These are phyloP conservation scores for Elaphurus davidianus DNA, from an alignment of 2,113 vertebrate genomes.

Conservation along the genomic window DNA sequence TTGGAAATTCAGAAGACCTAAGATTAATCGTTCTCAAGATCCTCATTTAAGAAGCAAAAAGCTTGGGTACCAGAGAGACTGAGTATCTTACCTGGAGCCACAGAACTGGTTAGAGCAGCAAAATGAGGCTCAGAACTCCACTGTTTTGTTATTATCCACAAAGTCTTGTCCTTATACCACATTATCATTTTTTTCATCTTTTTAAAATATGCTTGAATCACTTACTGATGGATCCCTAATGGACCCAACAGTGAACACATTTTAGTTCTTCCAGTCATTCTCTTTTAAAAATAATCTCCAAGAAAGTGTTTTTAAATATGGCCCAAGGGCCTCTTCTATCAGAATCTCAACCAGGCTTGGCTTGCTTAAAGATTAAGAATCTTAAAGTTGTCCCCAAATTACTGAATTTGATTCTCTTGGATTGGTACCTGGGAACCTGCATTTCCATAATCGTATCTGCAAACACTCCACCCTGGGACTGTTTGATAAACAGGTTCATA, in stretches of 20 bases:
- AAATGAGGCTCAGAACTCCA: not conserved
- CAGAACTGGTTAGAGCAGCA: not conserved
- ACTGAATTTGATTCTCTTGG: not conserved
- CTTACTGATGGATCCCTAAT: not conserved
- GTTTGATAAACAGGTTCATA: not conserved
- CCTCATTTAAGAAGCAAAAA: not conserved
- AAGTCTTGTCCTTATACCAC: not conserved
- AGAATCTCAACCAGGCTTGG: not conserved
- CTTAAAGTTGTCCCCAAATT: not conserved
- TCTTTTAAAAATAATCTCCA: not conserved
- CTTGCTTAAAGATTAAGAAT: not conserved
- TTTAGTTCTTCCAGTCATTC: not conserved
- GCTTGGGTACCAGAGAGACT: not conserved
- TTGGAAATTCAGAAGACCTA: not conserved
- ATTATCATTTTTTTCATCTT: not conserved
- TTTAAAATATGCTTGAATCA: not conserved
- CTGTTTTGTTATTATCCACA: not conserved
- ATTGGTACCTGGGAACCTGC: not conserved
- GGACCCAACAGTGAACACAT: not conserved
- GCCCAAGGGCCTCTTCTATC: not conserved
- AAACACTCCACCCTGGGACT: rapidly evolving
- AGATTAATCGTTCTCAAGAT: not conserved
- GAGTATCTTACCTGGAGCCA: not conserved
- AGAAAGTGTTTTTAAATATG: not conserved
- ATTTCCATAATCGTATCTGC: not conserved